Evolutionary conservation across 1,140 invertebrate genomes (phyloP).

Genomic region (Leptopilina boulardi): DNA sequence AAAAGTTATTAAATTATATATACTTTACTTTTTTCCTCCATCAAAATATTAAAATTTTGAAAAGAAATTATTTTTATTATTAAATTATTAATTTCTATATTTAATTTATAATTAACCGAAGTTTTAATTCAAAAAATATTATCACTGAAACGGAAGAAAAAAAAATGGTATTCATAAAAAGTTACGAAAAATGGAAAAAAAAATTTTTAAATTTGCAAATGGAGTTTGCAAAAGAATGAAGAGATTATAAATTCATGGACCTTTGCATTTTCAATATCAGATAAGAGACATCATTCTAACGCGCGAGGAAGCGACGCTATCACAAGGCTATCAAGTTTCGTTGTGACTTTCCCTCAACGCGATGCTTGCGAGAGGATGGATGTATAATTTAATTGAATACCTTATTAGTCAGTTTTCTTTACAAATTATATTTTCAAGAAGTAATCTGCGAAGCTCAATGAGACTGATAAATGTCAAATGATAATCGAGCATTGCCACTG

Average conservation of each 20-base stretch:
- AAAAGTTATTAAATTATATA: neutral
- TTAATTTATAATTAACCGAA: too few relatives aligned
- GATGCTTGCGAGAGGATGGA: conserved; percentile 65
- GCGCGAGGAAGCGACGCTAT: conserved; percentile 22
- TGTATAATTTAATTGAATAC: conserved; percentile 50
- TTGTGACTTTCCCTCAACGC: conserved; percentile 62
- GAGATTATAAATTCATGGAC: conserved; percentile 15
- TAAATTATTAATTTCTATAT: too few relatives aligned
- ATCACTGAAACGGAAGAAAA: too few relatives aligned
- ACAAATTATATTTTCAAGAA: neutral
- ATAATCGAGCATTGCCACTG: neutral
- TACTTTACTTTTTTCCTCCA: too few relatives aligned
- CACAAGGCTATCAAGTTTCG: conserved; percentile 60
- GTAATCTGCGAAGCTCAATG: too few relatives aligned
- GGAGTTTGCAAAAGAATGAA: neutral
- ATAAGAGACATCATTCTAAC: neutral
- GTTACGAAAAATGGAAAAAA: neutral
- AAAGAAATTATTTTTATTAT: too few relatives aligned
- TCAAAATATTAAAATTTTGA: too few relatives aligned
- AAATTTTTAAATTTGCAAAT: conserved; percentile 18
- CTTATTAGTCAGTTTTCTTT: conserved; percentile 9
- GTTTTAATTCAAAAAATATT: too few relatives aligned
- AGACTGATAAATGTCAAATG: neutral
- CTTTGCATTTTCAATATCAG: conserved; percentile 5
- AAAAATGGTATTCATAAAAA: too few relatives aligned